Conservation (phyloP, 1,140 invertebrate species). For the Trichonephila inaurata region DNA sequence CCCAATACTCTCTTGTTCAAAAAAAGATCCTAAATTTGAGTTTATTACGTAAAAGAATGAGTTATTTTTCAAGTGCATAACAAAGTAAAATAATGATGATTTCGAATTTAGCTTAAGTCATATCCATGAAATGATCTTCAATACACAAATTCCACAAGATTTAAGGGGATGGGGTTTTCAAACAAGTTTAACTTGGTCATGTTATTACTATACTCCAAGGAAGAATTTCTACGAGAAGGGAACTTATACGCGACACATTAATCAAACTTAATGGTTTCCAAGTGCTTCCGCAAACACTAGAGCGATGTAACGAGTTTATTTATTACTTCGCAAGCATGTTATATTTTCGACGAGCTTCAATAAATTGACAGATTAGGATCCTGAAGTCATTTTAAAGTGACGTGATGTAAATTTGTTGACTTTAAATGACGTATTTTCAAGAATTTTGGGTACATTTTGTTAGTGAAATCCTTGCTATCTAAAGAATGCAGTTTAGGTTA, state of each 20-base stretch:
- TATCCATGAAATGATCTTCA: background rate
- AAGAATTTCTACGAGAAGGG: background rate
- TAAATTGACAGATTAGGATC: slow-evolving; percentile 39
- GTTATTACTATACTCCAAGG: background rate
- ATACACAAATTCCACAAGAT: background rate
- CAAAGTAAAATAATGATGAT: background rate
- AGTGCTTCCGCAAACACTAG: slow-evolving; percentile 35
- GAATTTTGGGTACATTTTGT: background rate
- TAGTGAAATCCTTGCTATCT: background rate
- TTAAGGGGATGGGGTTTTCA: background rate
- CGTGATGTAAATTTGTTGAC: slow-evolving; percentile 18
- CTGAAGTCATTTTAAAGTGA: background rate
- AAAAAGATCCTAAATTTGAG: no score
- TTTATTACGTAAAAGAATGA: no score
- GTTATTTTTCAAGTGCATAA: no score
- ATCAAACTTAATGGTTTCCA: slow-evolving; percentile 37
- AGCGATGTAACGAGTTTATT: background rate
- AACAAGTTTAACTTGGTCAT: background rate
- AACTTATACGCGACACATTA: slow-evolving; percentile 10
- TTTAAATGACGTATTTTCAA: background rate
- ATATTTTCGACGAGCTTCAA: slow-evolving; percentile 12
- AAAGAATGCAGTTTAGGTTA: no score
- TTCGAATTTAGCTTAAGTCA: background rate
- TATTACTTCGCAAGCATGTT: slow-evolving; percentile 11
- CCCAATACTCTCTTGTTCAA: no score